Conservation (phyloP, 2,888 invertebrate species). For the Eristalis pertinax region DNA sequence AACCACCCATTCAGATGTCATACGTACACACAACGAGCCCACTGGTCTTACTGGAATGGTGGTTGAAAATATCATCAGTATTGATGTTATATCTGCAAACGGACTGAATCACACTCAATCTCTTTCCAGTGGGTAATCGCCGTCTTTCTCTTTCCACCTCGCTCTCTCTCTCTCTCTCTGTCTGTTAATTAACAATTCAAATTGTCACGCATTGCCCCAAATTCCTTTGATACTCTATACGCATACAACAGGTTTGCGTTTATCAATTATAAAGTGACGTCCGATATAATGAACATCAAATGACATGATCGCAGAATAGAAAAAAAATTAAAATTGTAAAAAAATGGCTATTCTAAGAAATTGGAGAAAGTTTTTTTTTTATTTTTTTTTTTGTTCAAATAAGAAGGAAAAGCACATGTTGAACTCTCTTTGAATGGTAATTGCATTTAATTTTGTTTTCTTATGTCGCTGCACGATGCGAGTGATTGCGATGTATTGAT, state of each 20-base stretch:
- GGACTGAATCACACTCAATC: neutral
- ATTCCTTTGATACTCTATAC: conserved; percentile 50
- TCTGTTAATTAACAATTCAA: conserved; percentile 56
- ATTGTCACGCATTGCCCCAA: conserved; percentile 61
- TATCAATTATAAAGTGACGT: conserved; percentile 40
- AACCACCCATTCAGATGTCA: neutral
- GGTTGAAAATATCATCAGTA: neutral
- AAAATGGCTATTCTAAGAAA: conserved; percentile 53
- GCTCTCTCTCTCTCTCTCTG: neutral
- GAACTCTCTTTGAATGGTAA: conserved; percentile 24
- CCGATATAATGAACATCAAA: conserved; percentile 19
- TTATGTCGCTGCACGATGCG: conserved; percentile 8
- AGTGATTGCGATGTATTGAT: neutral
- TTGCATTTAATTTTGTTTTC: conserved; percentile 33
- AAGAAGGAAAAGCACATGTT: neutral
- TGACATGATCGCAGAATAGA: conserved; percentile 39
- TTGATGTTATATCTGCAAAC: neutral
- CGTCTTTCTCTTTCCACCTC: neutral
- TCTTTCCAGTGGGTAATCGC: neutral
- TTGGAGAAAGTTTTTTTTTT: conserved; percentile 49
- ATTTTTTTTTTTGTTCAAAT: conserved; percentile 1
- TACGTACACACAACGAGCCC: neutral
- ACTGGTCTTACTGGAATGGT: neutral
- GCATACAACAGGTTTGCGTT: conserved; percentile 61
- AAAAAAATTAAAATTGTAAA: conserved; percentile 20